phyloP scores from a whole-genome alignment of 2,797 vertebrate genomes.

The Sebastes nivosus region DNA sequence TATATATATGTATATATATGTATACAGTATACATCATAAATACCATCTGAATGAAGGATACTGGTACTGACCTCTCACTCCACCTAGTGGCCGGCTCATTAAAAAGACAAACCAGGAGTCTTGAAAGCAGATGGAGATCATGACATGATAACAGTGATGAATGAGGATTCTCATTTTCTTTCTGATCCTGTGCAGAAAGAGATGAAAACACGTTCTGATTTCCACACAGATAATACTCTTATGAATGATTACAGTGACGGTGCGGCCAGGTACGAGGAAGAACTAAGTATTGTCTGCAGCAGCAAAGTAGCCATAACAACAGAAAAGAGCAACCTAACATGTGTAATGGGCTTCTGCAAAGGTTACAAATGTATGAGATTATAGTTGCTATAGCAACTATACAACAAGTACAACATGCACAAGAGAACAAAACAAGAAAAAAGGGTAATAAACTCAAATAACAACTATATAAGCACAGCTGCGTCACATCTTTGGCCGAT shows the following conservation, averaged over 20 bases:
- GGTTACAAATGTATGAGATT: neutral
- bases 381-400: neutral
- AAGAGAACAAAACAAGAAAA: neutral
- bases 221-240: neutral
- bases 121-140: neutral
- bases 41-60: constrained; percentile 9
- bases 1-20: no score
- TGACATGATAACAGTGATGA: neutral
- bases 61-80: constrained; percentile 74
- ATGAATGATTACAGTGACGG: neutral
- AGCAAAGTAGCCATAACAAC: constrained; percentile 1
- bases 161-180: neutral
- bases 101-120: constrained; percentile 7
- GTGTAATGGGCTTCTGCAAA: neutral
- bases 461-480: neutral
- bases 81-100: constrained; percentile 78
- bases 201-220: neutral
- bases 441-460: neutral
- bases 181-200: neutral
- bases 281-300: neutral
- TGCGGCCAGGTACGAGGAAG: neutral
- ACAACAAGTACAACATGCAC: neutral
- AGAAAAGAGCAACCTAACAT: neutral
- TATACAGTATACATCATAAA: neutral
- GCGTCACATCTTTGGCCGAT: neutral